Conservation (phyloP, 2,797 vertebrate genomes). For the Pteronotus mesoamericanus region DNA sequence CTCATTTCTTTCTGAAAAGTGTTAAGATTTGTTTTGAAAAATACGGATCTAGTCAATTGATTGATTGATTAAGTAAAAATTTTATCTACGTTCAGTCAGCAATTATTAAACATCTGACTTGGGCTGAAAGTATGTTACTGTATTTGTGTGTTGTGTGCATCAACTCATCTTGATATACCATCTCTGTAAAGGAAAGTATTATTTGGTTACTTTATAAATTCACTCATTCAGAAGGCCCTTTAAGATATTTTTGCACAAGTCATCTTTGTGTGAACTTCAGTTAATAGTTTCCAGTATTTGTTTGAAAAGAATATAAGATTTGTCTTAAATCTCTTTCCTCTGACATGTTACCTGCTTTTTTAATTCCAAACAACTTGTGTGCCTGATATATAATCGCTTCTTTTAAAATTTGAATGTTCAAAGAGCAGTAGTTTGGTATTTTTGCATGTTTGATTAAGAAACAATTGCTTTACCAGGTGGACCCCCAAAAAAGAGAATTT, state of each 20-base stretch:
- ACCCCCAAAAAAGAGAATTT: no score
- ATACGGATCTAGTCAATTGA: not conserved
- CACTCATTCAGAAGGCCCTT: not conserved
- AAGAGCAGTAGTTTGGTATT: not conserved
- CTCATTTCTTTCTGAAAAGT: not conserved
- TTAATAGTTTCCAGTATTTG: not conserved
- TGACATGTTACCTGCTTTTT: not conserved
- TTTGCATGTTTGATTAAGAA: not conserved
- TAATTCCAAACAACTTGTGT: not conserved
- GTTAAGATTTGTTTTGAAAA: not conserved
- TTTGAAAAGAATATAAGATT: not conserved
- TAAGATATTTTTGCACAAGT: not conserved
- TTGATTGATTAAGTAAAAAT: not conserved
- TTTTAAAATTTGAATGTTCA: not conserved
- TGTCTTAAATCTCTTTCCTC: not conserved
- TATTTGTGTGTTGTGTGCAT: not conserved
- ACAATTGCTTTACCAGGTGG: not conserved
- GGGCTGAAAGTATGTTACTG: not conserved
- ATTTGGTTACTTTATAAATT: not conserved
- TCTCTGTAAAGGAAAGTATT: not conserved
- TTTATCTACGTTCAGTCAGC: not conserved
- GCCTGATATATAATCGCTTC: not conserved
- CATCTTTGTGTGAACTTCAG: not conserved
- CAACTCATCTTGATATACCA: not conserved
- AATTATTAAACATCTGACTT: not conserved